These are phyloP conservation scores for Leucozona laternaria DNA, from an alignment of 2,888 invertebrate species.

Conservation along the genomic window DNA sequence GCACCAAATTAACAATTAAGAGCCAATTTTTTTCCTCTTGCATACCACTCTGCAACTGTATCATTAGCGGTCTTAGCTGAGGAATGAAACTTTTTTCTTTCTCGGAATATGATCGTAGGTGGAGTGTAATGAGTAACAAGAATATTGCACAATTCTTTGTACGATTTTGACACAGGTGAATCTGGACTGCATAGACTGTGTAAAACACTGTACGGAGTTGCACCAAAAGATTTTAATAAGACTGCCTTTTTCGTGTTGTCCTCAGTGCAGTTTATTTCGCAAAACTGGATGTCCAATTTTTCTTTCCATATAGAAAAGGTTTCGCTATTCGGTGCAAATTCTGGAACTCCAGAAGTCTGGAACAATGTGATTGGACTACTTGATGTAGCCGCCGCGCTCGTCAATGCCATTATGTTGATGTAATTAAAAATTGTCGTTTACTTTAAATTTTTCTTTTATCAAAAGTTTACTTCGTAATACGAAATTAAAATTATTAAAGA, in stretches of 20 bases:
- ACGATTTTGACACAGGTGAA: too few relatives aligned
- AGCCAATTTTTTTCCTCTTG: slow-evolving; percentile 4
- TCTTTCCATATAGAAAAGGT: slow-evolving; percentile 4
- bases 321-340: slow-evolving; percentile 9
- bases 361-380: not conserved
- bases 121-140: slow-evolving; percentile 22
- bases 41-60: slow-evolving; percentile 4
- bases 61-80: not conserved
- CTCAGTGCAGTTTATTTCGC: slow-evolving; percentile 24
- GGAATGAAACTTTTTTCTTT: slow-evolving; percentile 4
- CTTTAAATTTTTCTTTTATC: too few relatives aligned
- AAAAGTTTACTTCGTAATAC: not conserved
- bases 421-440: too few relatives aligned
- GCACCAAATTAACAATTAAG: slow-evolving; percentile 26
- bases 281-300: slow-evolving; percentile 4
- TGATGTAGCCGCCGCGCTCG: too few relatives aligned
- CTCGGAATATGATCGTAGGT: slow-evolving; percentile 30
- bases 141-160: too few relatives aligned
- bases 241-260: too few relatives aligned
- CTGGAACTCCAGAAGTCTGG: not conserved
- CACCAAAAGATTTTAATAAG: too few relatives aligned
- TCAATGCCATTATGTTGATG: too few relatives aligned
- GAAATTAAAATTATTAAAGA: not conserved
- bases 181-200: too few relatives aligned
- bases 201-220: too few relatives aligned